phyloP scores from a whole-genome alignment of 2,113 vertebrate genomes.

The Haliaeetus leucogaster region DNA sequence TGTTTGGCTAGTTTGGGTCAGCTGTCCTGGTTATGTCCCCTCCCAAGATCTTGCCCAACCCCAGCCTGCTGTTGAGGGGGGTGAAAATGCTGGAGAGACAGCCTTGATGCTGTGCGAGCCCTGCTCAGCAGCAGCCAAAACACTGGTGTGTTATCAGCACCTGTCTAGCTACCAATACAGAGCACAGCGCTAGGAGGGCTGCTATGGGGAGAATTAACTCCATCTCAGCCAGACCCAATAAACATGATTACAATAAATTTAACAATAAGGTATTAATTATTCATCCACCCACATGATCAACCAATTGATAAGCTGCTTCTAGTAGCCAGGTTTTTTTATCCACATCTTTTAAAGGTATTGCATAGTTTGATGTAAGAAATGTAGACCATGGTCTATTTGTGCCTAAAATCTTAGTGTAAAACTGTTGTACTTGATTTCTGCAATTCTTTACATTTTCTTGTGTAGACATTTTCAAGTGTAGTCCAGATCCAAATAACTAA shows the following conservation, averaged over 20 bases:
- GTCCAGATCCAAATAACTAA: not conserved
- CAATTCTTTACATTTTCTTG: not conserved
- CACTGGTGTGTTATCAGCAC: too few species aligned
- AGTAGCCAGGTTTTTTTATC: not conserved
- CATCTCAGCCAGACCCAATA: too few species aligned
- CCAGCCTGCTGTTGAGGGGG: too few species aligned
- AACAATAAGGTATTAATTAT: not conserved
- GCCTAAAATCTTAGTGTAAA: not conserved
- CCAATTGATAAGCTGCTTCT: not conserved
- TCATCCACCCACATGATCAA: not conserved
- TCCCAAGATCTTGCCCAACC: too few species aligned
- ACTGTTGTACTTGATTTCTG: not conserved
- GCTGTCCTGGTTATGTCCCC: too few species aligned
- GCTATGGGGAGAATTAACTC: too few species aligned
- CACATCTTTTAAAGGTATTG: not conserved
- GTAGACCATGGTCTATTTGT: not conserved
- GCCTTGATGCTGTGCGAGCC: too few species aligned
- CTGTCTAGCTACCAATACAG: accelerated
- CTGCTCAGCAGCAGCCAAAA: too few species aligned
- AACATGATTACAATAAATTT: not conserved
- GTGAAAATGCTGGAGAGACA: too few species aligned
- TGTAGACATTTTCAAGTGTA: not conserved
- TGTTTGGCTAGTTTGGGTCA: too few species aligned
- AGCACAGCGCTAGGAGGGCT: too few species aligned
- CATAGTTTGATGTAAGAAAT: not conserved